Evolutionary conservation across 2,888 invertebrate species (phyloP).

Genomic region (Hydrotaea cyrtoneurina): DNA sequence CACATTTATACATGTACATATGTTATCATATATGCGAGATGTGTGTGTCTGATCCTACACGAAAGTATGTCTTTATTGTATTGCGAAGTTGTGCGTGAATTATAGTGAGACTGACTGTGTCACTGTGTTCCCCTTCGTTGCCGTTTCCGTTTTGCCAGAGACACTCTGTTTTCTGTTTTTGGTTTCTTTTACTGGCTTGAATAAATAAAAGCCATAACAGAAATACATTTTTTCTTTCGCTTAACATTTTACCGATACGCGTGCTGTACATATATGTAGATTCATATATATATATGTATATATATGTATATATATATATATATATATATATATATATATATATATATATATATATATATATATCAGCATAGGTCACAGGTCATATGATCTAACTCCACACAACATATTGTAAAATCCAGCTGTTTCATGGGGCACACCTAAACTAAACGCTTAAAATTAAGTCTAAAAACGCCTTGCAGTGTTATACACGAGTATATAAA

Average conservation of each 20-base stretch:
- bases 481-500: no score
- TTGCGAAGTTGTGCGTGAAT: conserved; percentile 41
- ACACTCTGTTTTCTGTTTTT: not conserved
- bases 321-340: no score
- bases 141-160: conserved; percentile 2
- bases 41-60: not conserved
- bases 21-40: no score
- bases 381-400: no score
- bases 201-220: conserved; percentile 16
- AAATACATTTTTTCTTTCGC: not conserved
- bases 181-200: not conserved
- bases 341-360: no score
- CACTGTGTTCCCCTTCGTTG: conserved; percentile 15
- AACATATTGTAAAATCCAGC: no score
- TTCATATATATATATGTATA: not conserved
- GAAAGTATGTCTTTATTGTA: not conserved
- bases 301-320: no score
- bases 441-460: no score
- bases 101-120: conserved; percentile 19
- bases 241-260: not conserved
- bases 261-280: not conserved
- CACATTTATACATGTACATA: no score
- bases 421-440: no score
- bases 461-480: no score
- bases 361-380: no score